phyloP scores from a whole-genome alignment of 2,888 invertebrate species.

The Sesamia inferens region DNA sequence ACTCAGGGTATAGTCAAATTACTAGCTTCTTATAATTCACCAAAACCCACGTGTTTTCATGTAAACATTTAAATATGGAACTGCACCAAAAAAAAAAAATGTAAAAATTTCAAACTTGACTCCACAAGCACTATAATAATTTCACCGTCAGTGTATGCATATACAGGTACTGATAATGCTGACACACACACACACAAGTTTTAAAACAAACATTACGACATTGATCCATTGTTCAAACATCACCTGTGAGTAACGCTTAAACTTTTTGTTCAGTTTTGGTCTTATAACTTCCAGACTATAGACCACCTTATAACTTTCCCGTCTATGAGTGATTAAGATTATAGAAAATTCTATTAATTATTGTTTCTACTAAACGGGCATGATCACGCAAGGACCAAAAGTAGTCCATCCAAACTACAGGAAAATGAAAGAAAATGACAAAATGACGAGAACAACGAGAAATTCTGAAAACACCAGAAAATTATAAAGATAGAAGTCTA shows the following conservation, averaged over 20 bases:
- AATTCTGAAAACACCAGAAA: too few species aligned
- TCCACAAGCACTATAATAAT: constrained; percentile 44
- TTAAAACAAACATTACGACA: constrained; percentile 64
- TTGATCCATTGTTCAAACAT: constrained; percentile 62
- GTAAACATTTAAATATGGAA: not conserved
- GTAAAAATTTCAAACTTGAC: constrained; percentile 11
- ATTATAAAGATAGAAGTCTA: not conserved
- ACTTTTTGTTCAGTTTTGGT: constrained; percentile 43
- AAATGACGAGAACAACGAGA: not conserved
- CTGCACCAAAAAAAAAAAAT: not conserved
- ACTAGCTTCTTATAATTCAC: not conserved
- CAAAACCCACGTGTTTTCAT: not conserved
- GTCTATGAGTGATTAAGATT: not conserved
- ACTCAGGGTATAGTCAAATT: not conserved
- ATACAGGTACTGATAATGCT: constrained; percentile 62
- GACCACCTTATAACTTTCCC: constrained; percentile 37
- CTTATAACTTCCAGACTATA: too few species aligned
- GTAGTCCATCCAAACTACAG: not conserved
- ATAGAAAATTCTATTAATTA: not conserved
- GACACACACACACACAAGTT: constrained; percentile 37
- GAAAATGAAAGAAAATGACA: too few species aligned
- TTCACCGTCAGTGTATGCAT: constrained; percentile 38
- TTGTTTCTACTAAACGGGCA: not conserved
- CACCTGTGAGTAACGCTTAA: constrained; percentile 56
- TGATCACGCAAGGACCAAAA: not conserved